Base-by-base conservation (phyloP, 2,888 invertebrate species). In the Xylota segnis region DNA sequence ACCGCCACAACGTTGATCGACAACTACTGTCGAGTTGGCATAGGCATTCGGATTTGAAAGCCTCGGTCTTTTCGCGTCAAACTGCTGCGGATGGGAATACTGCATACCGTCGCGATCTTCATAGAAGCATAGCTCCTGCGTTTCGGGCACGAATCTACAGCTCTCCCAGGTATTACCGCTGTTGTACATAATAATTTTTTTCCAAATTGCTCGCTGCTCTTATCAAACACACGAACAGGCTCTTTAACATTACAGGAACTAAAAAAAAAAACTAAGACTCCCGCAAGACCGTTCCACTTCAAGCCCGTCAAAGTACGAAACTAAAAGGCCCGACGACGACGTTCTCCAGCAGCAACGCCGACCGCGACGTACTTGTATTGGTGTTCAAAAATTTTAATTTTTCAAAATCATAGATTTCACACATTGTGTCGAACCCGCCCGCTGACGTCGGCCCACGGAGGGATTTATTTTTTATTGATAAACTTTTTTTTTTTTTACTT, bases 401-500 rank as follows among this genome's bases (percentile, higher is more conserved):
- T 72, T 81, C 61, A 52, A 79, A 82, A 75, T 84, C 65, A 75
- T 16, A 58, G 74, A 52, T 61, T 84, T 81, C 58, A 76, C 61
- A 66, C 66, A 65, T 75, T 52, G 43, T 75, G 54, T 65, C 75
- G 27, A 70, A 63, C 32, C 32, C 50, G 9, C 14, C 34, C 40
- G 47, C 58, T 50, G 43, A 61, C 61, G 50, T 50, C 37, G 40
- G 27, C 56, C 37, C 18, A 40, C 47, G 18, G 37, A 43, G 66
- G 81, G 86, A 54, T 66, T 86, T 76, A 23, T 45, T 81, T 45
- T 81, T 70, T 71, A 72, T 72, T 37, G 18, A 59, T 54, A 66
- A 29, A 71, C 54, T 23, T 34, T 14, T 45, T 18, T 45, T 12
- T 59, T 52, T 23, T 50, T 47, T 23, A n/a, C n/a, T n/a, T n/a